Evolutionary conservation across 1,140 invertebrate genomes (phyloP).

Genomic region (Ganaspis sp.): DNA sequence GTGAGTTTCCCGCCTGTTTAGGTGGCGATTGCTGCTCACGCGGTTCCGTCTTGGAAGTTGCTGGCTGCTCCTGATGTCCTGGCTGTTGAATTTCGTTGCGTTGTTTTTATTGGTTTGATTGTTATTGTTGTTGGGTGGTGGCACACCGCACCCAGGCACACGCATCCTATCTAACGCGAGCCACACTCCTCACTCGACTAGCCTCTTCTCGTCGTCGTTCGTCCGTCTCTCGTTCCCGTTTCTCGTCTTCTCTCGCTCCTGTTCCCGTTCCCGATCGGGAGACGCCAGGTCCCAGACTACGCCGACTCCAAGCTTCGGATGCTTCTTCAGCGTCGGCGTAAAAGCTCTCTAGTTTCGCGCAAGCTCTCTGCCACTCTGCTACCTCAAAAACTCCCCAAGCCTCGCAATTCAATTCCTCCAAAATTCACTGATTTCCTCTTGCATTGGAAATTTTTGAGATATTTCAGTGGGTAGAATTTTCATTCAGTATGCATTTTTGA

Average conservation of each 20-base stretch:
- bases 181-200: conserved; percentile 70
- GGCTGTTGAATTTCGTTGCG: conserved; percentile 34
- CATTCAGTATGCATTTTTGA: too few species aligned
- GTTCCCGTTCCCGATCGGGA: conserved; percentile 62
- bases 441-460: too few species aligned
- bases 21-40: conserved; percentile 15
- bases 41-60: neutral
- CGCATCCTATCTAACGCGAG: conserved; percentile 75
- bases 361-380: conserved; percentile 50
- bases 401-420: neutral
- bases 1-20: conserved; percentile 11
- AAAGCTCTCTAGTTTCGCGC: conserved; percentile 58
- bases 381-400: neutral
- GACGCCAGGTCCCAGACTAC: conserved; percentile 65
- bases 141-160: conserved; percentile 74
- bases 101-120: conserved; percentile 31
- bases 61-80: neutral
- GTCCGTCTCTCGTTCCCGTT: conserved; percentile 37
- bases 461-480: too few species aligned
- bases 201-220: conserved; percentile 38
- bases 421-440: too few species aligned
- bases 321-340: conserved; percentile 65
- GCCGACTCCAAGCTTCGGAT: conserved; percentile 63
- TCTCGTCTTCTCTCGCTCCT: conserved; percentile 24
- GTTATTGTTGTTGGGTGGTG: conserved; percentile 61